phyloP scores from a whole-genome alignment of 2,113 vertebrate genomes.

The Syngnathus floridae region DNA sequence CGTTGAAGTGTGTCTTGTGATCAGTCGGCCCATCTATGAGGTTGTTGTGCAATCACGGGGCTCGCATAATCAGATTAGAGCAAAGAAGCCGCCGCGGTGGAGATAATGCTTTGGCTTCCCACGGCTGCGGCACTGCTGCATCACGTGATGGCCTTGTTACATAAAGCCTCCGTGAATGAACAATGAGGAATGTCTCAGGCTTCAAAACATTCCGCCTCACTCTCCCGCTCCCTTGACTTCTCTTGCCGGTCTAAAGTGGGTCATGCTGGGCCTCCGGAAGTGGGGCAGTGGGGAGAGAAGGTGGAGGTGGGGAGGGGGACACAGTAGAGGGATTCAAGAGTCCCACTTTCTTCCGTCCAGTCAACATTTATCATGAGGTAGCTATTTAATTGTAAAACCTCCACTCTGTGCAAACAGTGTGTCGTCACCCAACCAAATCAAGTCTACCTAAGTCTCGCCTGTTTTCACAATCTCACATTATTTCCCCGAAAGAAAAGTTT shows the following conservation, averaged over 20 bases:
- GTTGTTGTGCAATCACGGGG: conserved; percentile 49
- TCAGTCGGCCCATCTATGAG: conserved; percentile 15
- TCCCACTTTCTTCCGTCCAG: conserved; percentile 22
- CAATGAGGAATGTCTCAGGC: conserved; percentile 70
- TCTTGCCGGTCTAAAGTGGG: conserved; percentile 57
- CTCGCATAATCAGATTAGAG: conserved; percentile 67
- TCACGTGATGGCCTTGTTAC: conserved; percentile 67
- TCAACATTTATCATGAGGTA: background rate
- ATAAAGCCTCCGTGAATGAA: conserved; percentile 70
- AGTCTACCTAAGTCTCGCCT: background rate
- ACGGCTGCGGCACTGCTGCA: conserved; percentile 54
- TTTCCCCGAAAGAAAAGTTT: conserved; percentile 1
- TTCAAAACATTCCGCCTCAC: conserved; percentile 63
- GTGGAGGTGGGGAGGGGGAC: conserved; percentile 19
- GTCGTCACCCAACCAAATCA: background rate
- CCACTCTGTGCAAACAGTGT: conserved; percentile 20
- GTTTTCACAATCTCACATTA: background rate
- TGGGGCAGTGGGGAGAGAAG: conserved; percentile 61
- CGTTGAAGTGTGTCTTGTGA: background rate
- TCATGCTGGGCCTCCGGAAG: conserved; percentile 62
- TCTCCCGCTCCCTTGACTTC: conserved; percentile 39
- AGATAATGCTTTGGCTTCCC: conserved; percentile 63
- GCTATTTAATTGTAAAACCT: conserved; percentile 7
- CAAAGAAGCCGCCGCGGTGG: conserved; percentile 53
- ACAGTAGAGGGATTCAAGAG: conserved; percentile 29